Percentiles rank a stretch among this genome's conserved stretches.
Evolutionary conservation across 2,888 invertebrate genomes (phyloP).

Genomic region (Ecdyonurus torrentis): DNA sequence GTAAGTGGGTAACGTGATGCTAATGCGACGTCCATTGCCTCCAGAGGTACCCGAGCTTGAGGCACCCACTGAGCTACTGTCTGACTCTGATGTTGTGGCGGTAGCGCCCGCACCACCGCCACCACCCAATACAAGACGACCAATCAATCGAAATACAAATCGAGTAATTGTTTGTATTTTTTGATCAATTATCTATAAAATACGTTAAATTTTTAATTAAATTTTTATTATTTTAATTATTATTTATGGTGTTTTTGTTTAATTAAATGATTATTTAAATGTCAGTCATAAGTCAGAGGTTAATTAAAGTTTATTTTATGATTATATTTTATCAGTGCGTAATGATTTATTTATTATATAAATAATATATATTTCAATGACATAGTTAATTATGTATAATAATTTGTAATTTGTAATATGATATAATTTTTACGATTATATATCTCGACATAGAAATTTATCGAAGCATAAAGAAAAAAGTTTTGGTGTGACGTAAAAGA

Average conservation of each 20-base stretch:
- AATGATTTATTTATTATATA: no score
- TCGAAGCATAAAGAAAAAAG: background rate
- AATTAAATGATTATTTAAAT: no score
- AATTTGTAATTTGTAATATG: no score
- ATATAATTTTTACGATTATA: no score
- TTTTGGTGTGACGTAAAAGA: background rate
- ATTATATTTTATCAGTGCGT: no score
- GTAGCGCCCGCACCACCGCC: conserved; percentile 34
- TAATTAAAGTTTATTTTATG: no score
- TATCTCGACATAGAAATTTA: background rate
- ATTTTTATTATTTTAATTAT: background rate
- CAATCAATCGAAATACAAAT: conserved; percentile 55
- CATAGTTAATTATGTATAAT: background rate
- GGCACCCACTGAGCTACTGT: conserved; percentile 14
- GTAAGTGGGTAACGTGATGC: conserved; percentile 47
- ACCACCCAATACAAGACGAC: conserved; percentile 49
- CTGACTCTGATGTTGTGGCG: conserved; percentile 25
- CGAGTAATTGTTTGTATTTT: conserved; percentile 58
- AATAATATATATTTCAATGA: background rate
- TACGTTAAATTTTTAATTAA: background rate
- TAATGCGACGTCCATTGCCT: conserved; percentile 31
- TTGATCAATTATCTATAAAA: conserved; percentile 14
- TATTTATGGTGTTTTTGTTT: background rate
- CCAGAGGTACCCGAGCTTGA: conserved; percentile 18
- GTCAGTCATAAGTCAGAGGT: no score